A percentile compares a stretch with the other conserved stretches of the same genome.
phyloP scores from a whole-genome alignment of 2,888 invertebrate species.

The Erebia epiphron region DNA sequence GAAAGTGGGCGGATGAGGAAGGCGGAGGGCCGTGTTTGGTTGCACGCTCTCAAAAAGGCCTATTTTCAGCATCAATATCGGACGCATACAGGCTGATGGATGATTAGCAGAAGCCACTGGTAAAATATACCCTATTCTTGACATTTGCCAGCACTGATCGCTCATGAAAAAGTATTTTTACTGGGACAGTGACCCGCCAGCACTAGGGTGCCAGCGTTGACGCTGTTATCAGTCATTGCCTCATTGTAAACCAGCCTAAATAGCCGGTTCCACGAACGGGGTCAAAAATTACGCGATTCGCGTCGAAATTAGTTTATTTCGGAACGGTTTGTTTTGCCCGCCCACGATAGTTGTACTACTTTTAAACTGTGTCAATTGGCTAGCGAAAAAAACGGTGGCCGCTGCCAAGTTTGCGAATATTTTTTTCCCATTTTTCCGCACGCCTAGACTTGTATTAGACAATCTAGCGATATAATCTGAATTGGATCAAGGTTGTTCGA shows the following conservation, averaged over 20 bases:
- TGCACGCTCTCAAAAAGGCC: too few species aligned
- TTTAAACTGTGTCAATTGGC: conserved; percentile 76
- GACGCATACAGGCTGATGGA: too few species aligned
- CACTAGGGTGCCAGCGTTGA: too few species aligned
- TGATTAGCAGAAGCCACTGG: too few species aligned
- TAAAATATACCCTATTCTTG: too few species aligned
- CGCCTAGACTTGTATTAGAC: conserved; percentile 21
- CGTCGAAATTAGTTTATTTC: conserved; percentile 35
- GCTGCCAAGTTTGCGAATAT: conserved; percentile 61
- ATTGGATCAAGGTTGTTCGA: conserved; percentile 21
- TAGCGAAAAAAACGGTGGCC: conserved; percentile 59
- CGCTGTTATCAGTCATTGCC: too few species aligned
- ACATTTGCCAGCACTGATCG: too few species aligned
- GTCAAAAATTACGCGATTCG: conserved; percentile 29
- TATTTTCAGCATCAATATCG: too few species aligned
- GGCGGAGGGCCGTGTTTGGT: too few species aligned
- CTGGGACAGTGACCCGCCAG: too few species aligned
- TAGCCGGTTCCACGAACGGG: conserved; percentile 13
- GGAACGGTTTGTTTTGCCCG: conserved; percentile 55
- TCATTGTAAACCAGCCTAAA: too few species aligned
- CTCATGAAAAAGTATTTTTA: too few species aligned
- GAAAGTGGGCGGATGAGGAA: neutral
- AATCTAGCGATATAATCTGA: conserved; percentile 17
- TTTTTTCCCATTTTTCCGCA: conserved; percentile 26
- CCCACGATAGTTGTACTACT: conserved; percentile 69